These are phyloP conservation scores for Neogale vison DNA, from an alignment of 2,113 vertebrate species.

Conservation along the genomic window DNA sequence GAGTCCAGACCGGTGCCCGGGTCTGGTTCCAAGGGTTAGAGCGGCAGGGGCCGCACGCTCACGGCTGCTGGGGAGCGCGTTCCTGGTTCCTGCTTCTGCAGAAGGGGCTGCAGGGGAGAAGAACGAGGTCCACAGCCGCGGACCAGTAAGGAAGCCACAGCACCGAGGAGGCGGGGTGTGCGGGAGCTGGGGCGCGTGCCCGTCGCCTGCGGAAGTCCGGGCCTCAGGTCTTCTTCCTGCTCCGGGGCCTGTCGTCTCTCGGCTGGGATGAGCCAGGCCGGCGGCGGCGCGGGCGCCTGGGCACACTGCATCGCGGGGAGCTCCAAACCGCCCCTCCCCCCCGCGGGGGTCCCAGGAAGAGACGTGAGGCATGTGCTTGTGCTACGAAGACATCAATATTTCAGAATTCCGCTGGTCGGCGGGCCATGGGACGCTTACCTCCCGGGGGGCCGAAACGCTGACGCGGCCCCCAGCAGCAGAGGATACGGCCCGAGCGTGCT, in stretches of 20 bases:
- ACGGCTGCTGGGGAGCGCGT: rapidly evolving
- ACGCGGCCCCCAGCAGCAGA: slow-evolving; percentile 58
- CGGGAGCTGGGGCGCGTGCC: rapidly evolving
- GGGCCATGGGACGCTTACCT: slow-evolving; percentile 62
- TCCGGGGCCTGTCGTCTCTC: too few species aligned
- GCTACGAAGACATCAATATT: slow-evolving; percentile 53
- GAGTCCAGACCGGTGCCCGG: not conserved
- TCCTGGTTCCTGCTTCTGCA: not conserved
- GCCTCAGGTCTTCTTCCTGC: too few species aligned
- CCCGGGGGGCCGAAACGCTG: slow-evolving; percentile 59
- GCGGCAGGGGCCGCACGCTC: rapidly evolving
- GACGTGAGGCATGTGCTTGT: slow-evolving; percentile 57
- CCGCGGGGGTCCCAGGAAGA: slow-evolving; percentile 53
- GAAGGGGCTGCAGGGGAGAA: not conserved
- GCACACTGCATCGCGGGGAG: not conserved
- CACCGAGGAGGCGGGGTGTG: rapidly evolving
- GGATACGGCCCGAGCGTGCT: not conserved
- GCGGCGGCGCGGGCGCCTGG: too few species aligned
- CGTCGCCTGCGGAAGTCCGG: rapidly evolving
- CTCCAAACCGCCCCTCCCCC: slow-evolving; percentile 37
- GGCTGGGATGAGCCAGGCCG: too few species aligned
- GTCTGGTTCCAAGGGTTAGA: not conserved
- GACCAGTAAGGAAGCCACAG: rapidly evolving
- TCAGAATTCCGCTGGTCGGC: slow-evolving; percentile 73
- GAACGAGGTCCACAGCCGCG: rapidly evolving